phyloP scores from a whole-genome alignment of 2,797 vertebrate genomes.

The Rhincodon typus region DNA sequence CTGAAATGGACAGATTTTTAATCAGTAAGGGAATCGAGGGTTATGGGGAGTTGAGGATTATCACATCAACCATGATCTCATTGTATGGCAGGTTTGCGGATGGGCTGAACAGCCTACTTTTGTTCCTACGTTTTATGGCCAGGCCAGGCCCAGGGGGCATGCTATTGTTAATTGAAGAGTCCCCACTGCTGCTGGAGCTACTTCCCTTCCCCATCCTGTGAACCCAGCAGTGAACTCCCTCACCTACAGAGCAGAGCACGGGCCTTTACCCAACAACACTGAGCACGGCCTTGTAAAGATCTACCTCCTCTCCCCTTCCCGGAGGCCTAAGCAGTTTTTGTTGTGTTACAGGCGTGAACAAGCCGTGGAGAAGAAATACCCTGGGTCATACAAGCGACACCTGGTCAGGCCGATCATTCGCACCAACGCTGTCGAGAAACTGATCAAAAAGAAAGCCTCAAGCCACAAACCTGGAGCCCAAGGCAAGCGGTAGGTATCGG shows the following conservation, averaged over 20 bases:
- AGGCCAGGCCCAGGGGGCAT: background rate
- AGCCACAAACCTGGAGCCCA: constrained; percentile 78
- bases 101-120: too few relatives aligned
- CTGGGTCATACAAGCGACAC: constrained; percentile 87
- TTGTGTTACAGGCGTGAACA: constrained; percentile 75
- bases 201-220: background rate
- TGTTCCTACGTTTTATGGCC: too few relatives aligned
- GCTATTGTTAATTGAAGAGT: background rate
- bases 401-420: constrained; percentile 86
- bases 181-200: too few relatives aligned
- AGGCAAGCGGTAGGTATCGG: background rate
- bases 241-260: background rate
- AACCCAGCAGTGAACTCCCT: background rate
- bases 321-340: background rate
- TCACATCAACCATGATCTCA: too few relatives aligned
- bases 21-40: too few relatives aligned
- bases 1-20: too few relatives aligned
- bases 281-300: background rate
- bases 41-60: too few relatives aligned
- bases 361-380: constrained; percentile 94
- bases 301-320: background rate
- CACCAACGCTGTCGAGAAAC: constrained; percentile 87
- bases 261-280: background rate
- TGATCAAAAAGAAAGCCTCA: constrained; percentile 89
- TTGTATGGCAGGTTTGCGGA: too few relatives aligned